A percentile compares a stretch with the other conserved stretches of the same genome.
These are phyloP conservation scores for Drosophila cognata DNA, from an alignment of 2,888 invertebrate genomes.

Conservation along the genomic window DNA sequence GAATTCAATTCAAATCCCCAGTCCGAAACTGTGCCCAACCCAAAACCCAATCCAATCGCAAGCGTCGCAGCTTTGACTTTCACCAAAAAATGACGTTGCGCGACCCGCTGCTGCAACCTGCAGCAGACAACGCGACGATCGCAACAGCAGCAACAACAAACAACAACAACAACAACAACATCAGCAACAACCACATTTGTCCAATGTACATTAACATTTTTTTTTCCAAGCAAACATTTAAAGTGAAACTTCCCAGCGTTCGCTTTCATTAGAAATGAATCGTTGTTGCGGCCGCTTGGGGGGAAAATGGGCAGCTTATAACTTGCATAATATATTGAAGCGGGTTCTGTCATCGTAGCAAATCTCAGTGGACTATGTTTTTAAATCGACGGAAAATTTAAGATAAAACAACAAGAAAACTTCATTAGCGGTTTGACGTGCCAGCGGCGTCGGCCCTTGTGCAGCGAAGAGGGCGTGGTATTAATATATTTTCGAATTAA, in stretches of 20 bases:
- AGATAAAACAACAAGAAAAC: constrained; percentile 58
- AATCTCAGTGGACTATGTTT: constrained; percentile 28
- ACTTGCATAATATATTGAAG: constrained; percentile 50
- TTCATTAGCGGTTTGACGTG: constrained; percentile 60
- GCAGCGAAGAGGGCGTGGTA: constrained; percentile 35
- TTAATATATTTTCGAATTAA: constrained; percentile 61
- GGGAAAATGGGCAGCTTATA: constrained; percentile 11
- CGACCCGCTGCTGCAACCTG: constrained; percentile 70
- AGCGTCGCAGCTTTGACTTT: constrained; percentile 54
- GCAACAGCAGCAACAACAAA: constrained; percentile 1
- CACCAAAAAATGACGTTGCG: constrained; percentile 76
- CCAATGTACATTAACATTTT: constrained; percentile 74
- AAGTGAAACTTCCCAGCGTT: constrained; percentile 74
- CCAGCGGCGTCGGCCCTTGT: constrained; percentile 18
- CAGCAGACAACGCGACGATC: constrained; percentile 52
- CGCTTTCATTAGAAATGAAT: constrained; percentile 78
- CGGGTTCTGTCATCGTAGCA: constrained; percentile 53
- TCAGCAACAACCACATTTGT: constrained; percentile 61
- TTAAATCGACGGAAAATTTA: constrained; percentile 8
- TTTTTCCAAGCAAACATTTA: constrained; percentile 63
- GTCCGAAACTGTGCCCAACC: constrained; percentile 46
- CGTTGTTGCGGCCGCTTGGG: constrained; percentile 11
- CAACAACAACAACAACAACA: constrained; percentile 22
- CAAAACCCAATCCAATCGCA: constrained; percentile 42
- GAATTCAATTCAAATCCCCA: constrained; percentile 36